Evolutionary conservation across 2,113 vertebrate species (phyloP), one percentile per base, ranked within the genome.

Genomic region (Raphicerus campestris): DNA sequence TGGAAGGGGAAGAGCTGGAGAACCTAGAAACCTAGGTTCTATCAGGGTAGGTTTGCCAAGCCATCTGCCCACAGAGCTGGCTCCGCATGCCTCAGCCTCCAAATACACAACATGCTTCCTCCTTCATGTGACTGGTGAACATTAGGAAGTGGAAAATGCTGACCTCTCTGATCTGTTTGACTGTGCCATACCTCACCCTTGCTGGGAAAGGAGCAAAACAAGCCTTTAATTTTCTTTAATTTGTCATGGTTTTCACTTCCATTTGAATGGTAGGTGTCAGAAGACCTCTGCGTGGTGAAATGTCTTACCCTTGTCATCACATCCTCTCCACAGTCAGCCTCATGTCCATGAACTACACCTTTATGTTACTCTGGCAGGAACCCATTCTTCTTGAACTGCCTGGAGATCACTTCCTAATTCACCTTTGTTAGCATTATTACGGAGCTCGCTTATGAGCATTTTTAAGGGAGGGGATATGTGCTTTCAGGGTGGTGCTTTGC

Each of bases 171-270:
- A 96, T 96, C 96, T 89, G 28, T 51, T 55, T 91, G 73, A 97
- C 92, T 89, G 78, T 91, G 83, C 77, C 32, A 1, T 6, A 70
- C 77, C 66, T 51, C 53, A 26, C 77, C 81, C 94, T 63, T 70
- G 39, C 55, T 75, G 49, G 30, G 63, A 53, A 94, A 75, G 66
- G 58, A 94, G 70, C 9, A 10, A 96, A 63, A 60, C 73, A 84
- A 86, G 80, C 89, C 75, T 98, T 97, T 94, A 87, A 98, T 98
- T 98, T 98, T 93, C 97, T 96, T 96, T 92, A 51, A 98, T 98
- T 97, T 90, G 97, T 96, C 93, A 58, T 26, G 97, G 96, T 87
- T 97, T 98, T 98, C 97, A 98, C n/a, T 96, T 97, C 87, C 98
- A 98, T 98, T 98, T 98, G 94, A 97, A 98, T 96, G 96, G 95